Conservation (phyloP, 2,888 invertebrate species). For the Amphiduros pacificus region DNA sequence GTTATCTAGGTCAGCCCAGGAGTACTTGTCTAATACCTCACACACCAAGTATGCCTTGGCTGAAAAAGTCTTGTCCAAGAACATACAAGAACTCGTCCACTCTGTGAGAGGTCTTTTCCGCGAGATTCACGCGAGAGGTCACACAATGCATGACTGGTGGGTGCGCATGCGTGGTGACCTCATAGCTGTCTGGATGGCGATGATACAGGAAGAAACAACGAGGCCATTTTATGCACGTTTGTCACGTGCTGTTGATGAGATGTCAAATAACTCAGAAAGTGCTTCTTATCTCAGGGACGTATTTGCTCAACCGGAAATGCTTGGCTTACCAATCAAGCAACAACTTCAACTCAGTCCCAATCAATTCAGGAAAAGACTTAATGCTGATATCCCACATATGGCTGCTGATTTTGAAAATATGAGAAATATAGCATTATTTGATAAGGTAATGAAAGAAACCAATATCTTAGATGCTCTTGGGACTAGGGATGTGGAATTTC, state of each 20-base stretch:
- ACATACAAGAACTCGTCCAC: constrained; percentile 9
- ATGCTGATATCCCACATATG: constrained; percentile 10
- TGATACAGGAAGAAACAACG: constrained; percentile 38
- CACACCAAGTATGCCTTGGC: constrained; percentile 7
- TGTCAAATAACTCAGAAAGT: constrained; percentile 5
- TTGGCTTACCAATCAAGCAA: no score
- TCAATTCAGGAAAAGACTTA: no score
- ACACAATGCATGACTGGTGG: constrained; percentile 37
- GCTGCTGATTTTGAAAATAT: constrained; percentile 3
- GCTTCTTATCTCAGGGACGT: neutral
- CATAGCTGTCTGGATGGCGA: constrained; percentile 33
- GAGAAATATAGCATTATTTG: constrained; percentile 2
- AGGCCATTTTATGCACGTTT: constrained; percentile 33
- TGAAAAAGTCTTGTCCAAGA: constrained; percentile 5
- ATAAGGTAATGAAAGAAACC: constrained; percentile 14
- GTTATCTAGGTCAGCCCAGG: constrained; percentile 4
- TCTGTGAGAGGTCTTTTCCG: constrained; percentile 33
- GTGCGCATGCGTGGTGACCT: constrained; percentile 25
- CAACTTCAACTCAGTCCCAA: no score
- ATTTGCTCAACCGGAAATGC: constrained; percentile 9
- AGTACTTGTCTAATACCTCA: constrained; percentile 4
- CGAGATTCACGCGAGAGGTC: constrained; percentile 40
- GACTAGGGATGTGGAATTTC: constrained; percentile 34
- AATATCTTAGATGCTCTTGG: constrained; percentile 34
- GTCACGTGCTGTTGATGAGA: constrained; percentile 4